Base-by-base conservation (phyloP, 2,888 invertebrate species). In the Agonum fuliginosum region DNA sequence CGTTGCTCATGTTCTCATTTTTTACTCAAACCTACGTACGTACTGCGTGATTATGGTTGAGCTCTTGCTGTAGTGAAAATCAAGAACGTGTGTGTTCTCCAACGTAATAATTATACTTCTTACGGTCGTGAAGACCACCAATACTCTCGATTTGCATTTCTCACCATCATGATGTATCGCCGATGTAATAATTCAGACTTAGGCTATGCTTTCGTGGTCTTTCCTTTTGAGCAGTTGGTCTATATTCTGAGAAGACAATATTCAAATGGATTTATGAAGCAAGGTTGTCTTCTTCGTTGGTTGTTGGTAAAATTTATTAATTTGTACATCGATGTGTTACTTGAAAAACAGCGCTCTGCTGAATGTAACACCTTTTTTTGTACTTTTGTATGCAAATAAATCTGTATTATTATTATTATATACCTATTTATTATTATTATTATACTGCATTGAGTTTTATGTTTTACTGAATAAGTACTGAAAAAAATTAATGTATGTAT, bases 91-190 rank as follows among this genome's bases (percentile, higher is more conserved):
- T 72, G 54, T 72, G 72, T 46, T 70, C 46, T 17, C 48, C 46
- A 12, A 43, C 20, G 58, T 22, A 72, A 72, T 72, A 54, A 72
- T 72, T 72, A 58, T 58, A 72, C 58, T 72, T 20, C 14, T 58
- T 41, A 58, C 17, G 22, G 58, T 58, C 37, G 58, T 30, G 72
- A 30, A 58, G 72, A 72, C 72, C 72, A 72, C 72, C 72, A 72
- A 58, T 72, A 58, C n/a, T 37, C 43, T 58, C 24, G 37, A 72
- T 72, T 72, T 72, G 72, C 72, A 72, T 72, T 72, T 72, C 72
- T 72, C 72, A 27, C 72, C 58, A 19, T 30, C 10, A 20, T 54
- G 72, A 72, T 72, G 14, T 72, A 72, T 72, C 19, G 58, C 14
- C 54, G 51, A 71, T 51, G 71, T 19, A 54, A 54, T 72, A 37